Evolutionary conservation across 2,888 invertebrate species (phyloP).

Genomic region (Tipula lateralis): DNA sequence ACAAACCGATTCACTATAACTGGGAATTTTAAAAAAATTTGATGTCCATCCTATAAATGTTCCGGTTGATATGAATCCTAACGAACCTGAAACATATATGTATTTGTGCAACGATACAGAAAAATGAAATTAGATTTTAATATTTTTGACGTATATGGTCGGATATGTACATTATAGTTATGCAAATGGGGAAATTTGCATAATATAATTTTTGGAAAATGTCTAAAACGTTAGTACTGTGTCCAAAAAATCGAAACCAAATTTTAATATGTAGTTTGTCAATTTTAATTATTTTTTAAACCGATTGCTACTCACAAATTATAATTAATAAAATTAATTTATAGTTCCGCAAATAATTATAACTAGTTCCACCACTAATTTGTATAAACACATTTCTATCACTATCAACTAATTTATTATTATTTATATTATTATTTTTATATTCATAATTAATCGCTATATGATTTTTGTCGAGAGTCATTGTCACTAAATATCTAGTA

Average conservation of each 20-base stretch:
- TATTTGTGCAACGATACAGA: no score
- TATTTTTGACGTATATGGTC: neutral
- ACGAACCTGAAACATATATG: neutral
- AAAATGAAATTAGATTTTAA: neutral
- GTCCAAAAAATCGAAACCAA: no score
- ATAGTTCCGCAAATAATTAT: neutral
- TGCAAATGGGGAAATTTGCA: neutral
- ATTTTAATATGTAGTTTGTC: no score
- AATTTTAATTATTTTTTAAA: no score
- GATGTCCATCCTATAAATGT: constrained; percentile 28
- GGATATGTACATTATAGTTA: neutral
- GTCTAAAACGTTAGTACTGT: neutral
- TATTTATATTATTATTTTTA: neutral
- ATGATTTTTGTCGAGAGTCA: neutral
- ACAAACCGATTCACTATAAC: neutral
- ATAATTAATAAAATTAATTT: neutral
- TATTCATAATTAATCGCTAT: neutral
- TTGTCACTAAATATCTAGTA: neutral
- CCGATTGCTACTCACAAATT: neutral
- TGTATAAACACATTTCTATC: neutral
- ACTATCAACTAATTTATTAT: neutral
- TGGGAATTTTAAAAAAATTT: neutral
- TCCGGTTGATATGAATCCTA: constrained; percentile 13
- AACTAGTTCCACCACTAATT: neutral
- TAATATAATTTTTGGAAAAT: neutral